Conservation (phyloP, 2,888 invertebrate genomes). For the Pomacea canaliculata region DNA sequence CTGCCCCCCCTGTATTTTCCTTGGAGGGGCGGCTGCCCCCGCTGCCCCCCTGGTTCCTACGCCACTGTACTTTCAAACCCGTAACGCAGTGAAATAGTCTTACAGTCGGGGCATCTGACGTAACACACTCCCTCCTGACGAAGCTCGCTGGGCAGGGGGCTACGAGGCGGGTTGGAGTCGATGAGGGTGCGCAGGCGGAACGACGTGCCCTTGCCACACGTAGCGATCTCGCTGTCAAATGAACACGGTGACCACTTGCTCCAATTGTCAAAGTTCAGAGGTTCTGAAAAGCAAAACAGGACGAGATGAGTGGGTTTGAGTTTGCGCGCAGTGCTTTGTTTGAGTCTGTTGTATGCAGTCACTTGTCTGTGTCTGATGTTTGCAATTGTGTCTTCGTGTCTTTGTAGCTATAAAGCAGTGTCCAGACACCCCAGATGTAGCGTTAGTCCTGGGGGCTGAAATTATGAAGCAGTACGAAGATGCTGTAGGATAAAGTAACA, state of each 20-base stretch:
- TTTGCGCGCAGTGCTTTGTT: neutral
- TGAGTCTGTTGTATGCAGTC: neutral
- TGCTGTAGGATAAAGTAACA: no score
- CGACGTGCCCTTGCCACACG: neutral
- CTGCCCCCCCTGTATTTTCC: no score
- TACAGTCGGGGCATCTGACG: neutral
- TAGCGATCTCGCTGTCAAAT: neutral
- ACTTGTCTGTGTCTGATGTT: no score
- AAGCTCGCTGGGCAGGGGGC: constrained; percentile 4
- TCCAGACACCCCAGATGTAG: no score
- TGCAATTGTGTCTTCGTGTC: no score
- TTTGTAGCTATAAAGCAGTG: no score
- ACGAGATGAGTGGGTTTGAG: neutral
- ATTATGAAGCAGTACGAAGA: no score
- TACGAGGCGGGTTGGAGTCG: neutral
- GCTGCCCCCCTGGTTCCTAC: no score
- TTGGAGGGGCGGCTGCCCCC: no score
- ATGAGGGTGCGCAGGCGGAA: neutral
- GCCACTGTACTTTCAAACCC: no score
- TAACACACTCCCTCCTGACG: neutral
- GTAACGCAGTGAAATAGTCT: no score
- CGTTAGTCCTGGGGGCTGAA: no score
- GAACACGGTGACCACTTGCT: neutral
- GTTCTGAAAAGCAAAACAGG: neutral
- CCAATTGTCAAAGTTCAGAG: neutral